Percentiles rank a stretch among this genome's conserved stretches.
Conservation (phyloP, 2,113 vertebrate genomes). For the Bambusicola thoracicus region DNA sequence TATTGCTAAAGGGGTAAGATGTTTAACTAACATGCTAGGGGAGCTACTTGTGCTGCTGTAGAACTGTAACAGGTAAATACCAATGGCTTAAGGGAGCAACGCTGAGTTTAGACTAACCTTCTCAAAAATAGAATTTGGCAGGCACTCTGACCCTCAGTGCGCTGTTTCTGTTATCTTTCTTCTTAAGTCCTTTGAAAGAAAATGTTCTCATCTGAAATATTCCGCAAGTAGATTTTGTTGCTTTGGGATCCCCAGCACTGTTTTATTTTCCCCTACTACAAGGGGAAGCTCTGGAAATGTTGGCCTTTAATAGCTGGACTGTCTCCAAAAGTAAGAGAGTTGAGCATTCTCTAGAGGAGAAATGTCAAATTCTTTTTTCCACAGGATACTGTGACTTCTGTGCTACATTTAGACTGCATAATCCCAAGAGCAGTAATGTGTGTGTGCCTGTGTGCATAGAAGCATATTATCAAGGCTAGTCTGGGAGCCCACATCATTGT, state of each 20-base stretch:
- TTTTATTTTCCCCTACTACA: neutral
- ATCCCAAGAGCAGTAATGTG: neutral
- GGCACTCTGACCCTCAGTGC: neutral
- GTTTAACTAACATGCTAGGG: neutral
- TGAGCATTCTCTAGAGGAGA: neutral
- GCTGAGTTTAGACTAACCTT: neutral
- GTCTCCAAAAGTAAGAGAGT: neutral
- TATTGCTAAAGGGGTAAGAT: neutral
- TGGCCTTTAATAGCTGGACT: neutral
- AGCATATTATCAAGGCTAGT: neutral
- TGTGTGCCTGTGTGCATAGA: neutral
- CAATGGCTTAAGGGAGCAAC: neutral
- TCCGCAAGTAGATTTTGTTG: neutral
- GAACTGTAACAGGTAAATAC: neutral
- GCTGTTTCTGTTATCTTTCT: neutral
- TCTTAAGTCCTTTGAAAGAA: neutral
- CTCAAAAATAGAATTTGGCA: neutral
- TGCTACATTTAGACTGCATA: neutral
- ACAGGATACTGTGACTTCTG: neutral
- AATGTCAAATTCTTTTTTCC: neutral
- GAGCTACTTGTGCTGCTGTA: neutral
- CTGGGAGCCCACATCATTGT: neutral
- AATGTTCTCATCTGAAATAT: neutral
- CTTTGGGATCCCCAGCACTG: neutral
- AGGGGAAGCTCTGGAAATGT: neutral